A percentile compares a stretch with the other conserved stretches of the same genome.
phyloP scores from a whole-genome alignment of 2,113 vertebrate species.

The Alligator mississippiensis region DNA sequence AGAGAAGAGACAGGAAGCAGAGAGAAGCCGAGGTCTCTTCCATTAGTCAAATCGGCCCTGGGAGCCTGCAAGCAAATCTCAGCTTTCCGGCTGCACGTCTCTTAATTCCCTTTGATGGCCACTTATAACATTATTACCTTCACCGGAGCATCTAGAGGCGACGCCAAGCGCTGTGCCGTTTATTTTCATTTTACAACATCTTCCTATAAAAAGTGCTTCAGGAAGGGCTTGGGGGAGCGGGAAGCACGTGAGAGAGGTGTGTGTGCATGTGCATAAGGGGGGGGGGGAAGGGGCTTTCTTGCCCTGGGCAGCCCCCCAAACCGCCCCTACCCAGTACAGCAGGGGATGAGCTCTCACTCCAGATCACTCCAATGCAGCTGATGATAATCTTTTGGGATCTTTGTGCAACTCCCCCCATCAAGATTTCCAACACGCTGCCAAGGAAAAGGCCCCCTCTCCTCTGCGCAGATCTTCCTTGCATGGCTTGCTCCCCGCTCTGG shows the following conservation, averaged over 20 bases:
- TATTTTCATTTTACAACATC: conserved; percentile 53
- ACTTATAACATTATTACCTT: conserved; percentile 76
- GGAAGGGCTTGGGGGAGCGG: conserved; percentile 14
- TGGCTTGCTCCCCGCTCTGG: accelerated
- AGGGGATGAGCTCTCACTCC: accelerated
- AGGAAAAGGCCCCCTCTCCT: not conserved
- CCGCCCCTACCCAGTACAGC: not conserved
- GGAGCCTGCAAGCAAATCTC: conserved; percentile 70
- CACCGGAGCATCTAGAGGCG: conserved; percentile 69
- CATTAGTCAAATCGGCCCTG: conserved; percentile 70
- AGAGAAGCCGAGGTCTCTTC: conserved; percentile 61
- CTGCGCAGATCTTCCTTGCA: accelerated
- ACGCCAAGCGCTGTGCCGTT: conserved; percentile 52
- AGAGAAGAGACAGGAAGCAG: conserved; percentile 39
- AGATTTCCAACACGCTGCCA: not conserved
- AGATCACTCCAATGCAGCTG: accelerated
- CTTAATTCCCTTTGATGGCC: conserved; percentile 77
- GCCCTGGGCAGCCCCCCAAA: accelerated
- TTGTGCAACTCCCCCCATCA: too few species aligned
- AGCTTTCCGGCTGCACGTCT: conserved; percentile 68
- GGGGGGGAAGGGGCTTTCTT: too few species aligned
- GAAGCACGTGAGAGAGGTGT: not conserved
- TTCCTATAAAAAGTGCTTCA: conserved; percentile 47
- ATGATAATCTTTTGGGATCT: not conserved
- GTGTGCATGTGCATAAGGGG: not conserved